phyloP scores from a whole-genome alignment of 2,113 vertebrate species.

The Diphyllodes magnificus region DNA sequence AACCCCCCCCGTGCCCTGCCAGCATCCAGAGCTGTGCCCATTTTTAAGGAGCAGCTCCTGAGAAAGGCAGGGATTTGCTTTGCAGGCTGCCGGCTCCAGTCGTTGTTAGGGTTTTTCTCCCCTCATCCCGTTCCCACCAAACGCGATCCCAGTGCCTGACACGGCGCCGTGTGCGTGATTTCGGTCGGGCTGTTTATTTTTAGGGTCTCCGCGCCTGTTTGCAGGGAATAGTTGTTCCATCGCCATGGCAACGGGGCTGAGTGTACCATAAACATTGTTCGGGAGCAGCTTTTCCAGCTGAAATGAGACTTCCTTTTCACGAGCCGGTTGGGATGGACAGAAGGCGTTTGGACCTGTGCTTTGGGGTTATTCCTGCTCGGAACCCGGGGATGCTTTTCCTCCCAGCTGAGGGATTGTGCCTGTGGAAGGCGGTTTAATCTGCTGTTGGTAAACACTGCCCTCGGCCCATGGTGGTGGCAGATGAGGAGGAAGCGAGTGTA shows the following conservation, averaged over 20 bases:
- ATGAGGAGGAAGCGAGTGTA: neutral
- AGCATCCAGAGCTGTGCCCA: fast-evolving
- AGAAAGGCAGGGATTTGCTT: fast-evolving
- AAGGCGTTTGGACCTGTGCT: neutral
- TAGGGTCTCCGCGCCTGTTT: slow-evolving; percentile 46
- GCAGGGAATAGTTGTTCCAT: slow-evolving; percentile 51
- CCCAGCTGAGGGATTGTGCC: neutral
- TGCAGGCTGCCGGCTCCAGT: neutral
- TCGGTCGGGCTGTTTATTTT: slow-evolving; percentile 39
- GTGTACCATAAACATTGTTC: slow-evolving; percentile 62
- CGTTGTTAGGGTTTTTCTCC: neutral
- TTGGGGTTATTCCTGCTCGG: fast-evolving
- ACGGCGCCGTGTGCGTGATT: neutral
- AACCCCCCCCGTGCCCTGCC: neutral
- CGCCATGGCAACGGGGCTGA: slow-evolving; percentile 45
- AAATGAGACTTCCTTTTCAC: neutral
- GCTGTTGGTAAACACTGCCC: neutral
- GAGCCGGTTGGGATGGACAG: neutral
- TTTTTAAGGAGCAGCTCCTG: neutral
- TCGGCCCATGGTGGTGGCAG: neutral
- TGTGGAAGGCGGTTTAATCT: neutral
- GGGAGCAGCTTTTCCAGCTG: slow-evolving; percentile 21
- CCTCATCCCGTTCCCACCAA: fast-evolving
- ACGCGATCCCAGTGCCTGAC: neutral
- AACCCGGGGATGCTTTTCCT: neutral